Conservation (phyloP, 30 jellyfish, hydroid and myxozoan species). For the Aurelia aurita complex sp. Pacific region DNA sequence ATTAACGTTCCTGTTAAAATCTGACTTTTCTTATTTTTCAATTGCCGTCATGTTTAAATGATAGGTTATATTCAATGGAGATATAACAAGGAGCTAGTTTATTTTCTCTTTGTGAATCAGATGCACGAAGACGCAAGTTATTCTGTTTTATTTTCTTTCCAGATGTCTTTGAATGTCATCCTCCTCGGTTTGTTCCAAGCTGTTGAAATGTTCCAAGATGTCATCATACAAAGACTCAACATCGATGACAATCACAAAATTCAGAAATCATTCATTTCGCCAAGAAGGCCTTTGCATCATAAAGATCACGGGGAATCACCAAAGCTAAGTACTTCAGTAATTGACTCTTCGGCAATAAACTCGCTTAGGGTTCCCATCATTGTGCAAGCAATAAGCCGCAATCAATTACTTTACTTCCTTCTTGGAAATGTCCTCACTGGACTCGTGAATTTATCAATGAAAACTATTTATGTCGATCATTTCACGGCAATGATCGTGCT, state of each 20-base stretch:
- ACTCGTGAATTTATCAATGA: constrained; percentile 51
- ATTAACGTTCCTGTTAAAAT: too few relatives aligned
- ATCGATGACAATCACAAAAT: not conserved
- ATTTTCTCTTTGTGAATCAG: too few relatives aligned
- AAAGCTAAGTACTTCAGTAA: not conserved
- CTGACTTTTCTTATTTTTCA: too few relatives aligned
- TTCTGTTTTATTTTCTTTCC: not conserved
- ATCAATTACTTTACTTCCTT: constrained; percentile 74
- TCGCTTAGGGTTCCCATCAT: constrained; percentile 38
- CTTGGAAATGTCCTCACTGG: constrained; percentile 87
- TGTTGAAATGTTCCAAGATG: constrained; percentile 55
- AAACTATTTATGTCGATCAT: constrained; percentile 39
- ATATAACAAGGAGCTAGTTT: too few relatives aligned
- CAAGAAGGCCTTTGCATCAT: constrained; percentile 44
- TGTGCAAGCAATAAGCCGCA: constrained; percentile 63
- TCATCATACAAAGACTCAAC: constrained; percentile 8
- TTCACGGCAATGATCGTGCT: constrained; percentile 35
- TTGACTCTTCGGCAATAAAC: not conserved
- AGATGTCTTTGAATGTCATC: constrained; percentile 55
- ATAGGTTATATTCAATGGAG: too few relatives aligned
- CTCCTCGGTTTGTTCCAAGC: constrained; percentile 39
- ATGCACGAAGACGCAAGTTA: too few relatives aligned
- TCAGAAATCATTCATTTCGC: constrained; percentile 7
- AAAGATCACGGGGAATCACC: constrained; percentile 1
- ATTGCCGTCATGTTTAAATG: too few relatives aligned